phyloP scores from a whole-genome alignment of 2,113 vertebrate genomes.

The Colinus virginianus region DNA sequence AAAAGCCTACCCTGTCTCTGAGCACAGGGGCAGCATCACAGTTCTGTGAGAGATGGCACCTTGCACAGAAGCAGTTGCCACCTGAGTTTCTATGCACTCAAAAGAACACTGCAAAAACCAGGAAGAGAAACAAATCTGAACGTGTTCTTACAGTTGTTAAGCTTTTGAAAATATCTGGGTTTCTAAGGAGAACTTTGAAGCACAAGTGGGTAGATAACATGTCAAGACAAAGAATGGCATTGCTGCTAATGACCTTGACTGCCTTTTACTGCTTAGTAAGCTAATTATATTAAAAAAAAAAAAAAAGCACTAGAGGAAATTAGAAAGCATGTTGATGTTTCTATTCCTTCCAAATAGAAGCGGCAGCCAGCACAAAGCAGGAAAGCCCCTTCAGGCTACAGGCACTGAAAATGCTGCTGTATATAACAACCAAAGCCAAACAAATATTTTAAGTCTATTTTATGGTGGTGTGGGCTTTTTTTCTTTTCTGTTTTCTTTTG shows the following conservation, averaged over 20 bases:
- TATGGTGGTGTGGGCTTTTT: background rate
- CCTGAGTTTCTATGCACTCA: background rate
- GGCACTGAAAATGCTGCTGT: background rate
- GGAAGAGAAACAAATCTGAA: background rate
- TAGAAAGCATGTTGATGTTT: slow-evolving; percentile 44
- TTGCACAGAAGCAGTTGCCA: background rate
- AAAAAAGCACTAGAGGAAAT: slow-evolving; percentile 50
- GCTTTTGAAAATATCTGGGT: background rate
- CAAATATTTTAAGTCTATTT: background rate
- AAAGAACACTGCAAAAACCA: background rate
- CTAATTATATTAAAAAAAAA: slow-evolving; percentile 29
- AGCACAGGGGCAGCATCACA: rapidly evolving
- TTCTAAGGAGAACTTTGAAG: slow-evolving; percentile 3
- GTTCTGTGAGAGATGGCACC: background rate
- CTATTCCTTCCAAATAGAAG: slow-evolving; percentile 48
- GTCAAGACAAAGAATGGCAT: slow-evolving; percentile 37
- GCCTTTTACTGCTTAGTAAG: slow-evolving; percentile 23
- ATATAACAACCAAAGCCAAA: background rate
- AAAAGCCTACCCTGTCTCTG: background rate
- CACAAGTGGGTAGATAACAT: background rate
- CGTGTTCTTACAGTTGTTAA: background rate
- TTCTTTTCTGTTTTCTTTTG: background rate
- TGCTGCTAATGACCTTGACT: slow-evolving; percentile 18
- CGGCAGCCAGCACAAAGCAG: background rate
- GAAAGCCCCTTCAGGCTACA: slow-evolving; percentile 36